Conservation (phyloP, 2,797 vertebrate species). For the Xiphorhynchus erythropygius region DNA sequence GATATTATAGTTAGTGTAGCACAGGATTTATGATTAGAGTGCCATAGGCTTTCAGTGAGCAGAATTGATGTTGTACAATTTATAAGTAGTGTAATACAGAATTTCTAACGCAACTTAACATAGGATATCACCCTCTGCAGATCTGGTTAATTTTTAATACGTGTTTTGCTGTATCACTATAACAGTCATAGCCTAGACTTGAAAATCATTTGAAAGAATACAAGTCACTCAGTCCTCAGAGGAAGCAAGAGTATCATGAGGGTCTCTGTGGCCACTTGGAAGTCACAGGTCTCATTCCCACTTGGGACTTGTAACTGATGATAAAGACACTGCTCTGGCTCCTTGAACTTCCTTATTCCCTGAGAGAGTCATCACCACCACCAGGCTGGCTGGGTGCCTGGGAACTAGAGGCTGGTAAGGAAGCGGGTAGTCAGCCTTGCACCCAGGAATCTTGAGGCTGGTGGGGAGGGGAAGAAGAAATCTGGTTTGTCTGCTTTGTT, state of each 20-base stretch:
- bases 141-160: not conserved
- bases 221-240: not conserved
- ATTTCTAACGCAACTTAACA: not conserved
- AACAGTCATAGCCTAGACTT: not conserved
- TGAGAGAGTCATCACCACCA: not conserved
- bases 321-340: not conserved
- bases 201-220: not conserved
- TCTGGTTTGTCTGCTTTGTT: not conserved
- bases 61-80: not conserved
- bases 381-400: not conserved
- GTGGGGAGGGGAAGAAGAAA: not conserved
- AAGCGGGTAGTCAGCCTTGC: not conserved
- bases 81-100: not conserved
- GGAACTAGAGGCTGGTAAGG: not conserved
- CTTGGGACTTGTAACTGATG: not conserved
- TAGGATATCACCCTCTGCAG: not conserved
- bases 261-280: accelerated
- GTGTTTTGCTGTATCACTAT: not conserved
- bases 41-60: not conserved
- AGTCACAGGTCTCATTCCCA: accelerated
- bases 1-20: not conserved
- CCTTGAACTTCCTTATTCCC: not conserved
- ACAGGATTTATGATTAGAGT: not conserved
- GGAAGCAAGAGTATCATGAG: not conserved
- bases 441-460: not conserved